Base-by-base conservation (phyloP, 2,797 vertebrate genomes). In the Triplophysa bombifrons region DNA sequence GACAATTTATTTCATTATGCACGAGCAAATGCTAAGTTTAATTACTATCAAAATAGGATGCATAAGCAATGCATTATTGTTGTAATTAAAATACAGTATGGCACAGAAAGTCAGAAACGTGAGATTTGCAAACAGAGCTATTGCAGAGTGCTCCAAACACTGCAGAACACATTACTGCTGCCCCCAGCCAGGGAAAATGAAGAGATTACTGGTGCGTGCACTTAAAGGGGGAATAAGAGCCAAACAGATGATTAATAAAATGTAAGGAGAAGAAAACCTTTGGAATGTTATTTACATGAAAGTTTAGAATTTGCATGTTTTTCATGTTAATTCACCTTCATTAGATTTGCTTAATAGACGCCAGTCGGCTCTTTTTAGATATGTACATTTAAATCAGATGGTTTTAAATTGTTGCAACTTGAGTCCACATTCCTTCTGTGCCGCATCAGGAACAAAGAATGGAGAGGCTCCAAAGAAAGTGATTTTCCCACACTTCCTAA, bases 81-180 rank as follows among this genome's bases (percentile, higher is more conserved):
- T 19, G 53, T 19, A 50, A 25, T 70, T n/a, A 77, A 48, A 77
- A 69, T 61, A 67, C 25, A 60, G 25, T 66, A 56, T 66, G 48
- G 46, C 58, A 34, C 56, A 20, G 4, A 30, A 20, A 25, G 8
- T 27, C 19, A 60, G 30, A 11, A 13, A 77, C 30, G 41, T 22
- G 55, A 53, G 48, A 38, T 56, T 50, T 69, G 63, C 48, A 51
- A 60, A 19, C 48, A 13, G 38, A n/a, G 53, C 13, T 61, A 41
- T 64, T 69, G 17, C 41, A 48, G 19, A 20, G 53, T 16, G 53
- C 76, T 86, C 70, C 75, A 74, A 81, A 78, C 67, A 68, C 87
- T 71, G 86, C 79, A 82, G 85, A 86, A 86, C 88, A 82, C 88
- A 82, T 83, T 86, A 82, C 84, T 88, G 87, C 75, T 85, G 86